A percentile compares a stretch with the other conserved stretches of the same genome.
phyloP scores from a whole-genome alignment of 2,888 invertebrate species.

The Ceraclea dissimilis region DNA sequence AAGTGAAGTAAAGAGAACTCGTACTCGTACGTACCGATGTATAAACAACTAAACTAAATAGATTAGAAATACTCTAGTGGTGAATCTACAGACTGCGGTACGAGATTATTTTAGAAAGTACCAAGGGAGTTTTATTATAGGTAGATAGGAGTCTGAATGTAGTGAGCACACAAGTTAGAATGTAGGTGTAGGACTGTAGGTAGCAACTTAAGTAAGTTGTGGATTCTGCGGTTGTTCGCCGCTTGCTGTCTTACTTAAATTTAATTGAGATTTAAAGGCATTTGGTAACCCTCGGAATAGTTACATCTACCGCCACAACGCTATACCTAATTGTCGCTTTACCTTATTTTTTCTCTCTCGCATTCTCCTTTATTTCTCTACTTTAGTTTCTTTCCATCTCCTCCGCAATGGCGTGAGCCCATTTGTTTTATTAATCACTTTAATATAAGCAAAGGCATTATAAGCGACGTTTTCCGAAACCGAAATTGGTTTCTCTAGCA shows the following conservation, averaged over 20 bases:
- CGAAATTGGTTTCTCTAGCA: background rate
- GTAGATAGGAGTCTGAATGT: no score
- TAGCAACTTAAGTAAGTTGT: background rate
- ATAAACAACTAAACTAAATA: no score
- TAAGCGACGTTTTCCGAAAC: constrained; percentile 7
- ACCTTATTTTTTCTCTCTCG: constrained; percentile 2
- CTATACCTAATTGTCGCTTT: constrained; percentile 9
- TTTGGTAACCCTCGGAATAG: constrained; percentile 13
- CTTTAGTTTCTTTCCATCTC: background rate
- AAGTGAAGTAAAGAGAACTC: no score
- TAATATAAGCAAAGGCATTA: constrained; percentile 12
- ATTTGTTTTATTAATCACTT: constrained; percentile 16
- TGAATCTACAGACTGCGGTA: no score
- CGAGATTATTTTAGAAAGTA: no score
- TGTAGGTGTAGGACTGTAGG: no score
- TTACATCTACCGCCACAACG: constrained; percentile 6
- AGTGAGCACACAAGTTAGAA: no score
- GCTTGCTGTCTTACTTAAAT: constrained; percentile 25
- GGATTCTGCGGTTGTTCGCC: constrained; percentile 8
- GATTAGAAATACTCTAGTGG: no score
- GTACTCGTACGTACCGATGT: no score
- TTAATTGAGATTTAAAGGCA: constrained; percentile 26
- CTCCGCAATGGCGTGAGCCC: constrained; percentile 1
- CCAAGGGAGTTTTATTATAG: no score
- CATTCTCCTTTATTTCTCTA: constrained; percentile 3